These are phyloP conservation scores for Lepisosteus osseus DNA, from an alignment of 2,113 vertebrate species.

Conservation along the genomic window DNA sequence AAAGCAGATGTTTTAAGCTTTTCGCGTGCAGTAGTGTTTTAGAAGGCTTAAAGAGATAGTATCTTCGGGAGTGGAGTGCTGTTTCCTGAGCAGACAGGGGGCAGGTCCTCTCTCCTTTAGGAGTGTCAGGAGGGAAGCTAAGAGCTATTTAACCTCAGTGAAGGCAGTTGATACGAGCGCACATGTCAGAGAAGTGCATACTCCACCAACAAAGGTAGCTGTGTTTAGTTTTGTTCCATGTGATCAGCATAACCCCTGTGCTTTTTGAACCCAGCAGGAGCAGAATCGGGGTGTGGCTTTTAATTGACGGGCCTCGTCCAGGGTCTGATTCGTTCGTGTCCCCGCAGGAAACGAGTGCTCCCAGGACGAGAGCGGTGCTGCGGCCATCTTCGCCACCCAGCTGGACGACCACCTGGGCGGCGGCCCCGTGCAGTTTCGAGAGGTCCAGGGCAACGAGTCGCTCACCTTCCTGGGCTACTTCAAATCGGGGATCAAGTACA, in stretches of 20 bases:
- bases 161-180: no score
- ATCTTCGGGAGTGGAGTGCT: not conserved
- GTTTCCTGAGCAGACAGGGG: not conserved
- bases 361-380: conserved; percentile 52
- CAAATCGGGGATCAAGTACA: conserved; percentile 58
- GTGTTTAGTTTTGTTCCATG: no score
- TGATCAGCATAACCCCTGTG: no score
- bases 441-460: conserved; percentile 59
- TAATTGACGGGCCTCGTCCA: not conserved
- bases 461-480: conserved; percentile 56
- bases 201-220: no score
- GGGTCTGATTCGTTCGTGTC: not conserved
- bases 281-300: no score
- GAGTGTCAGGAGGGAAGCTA: no score
- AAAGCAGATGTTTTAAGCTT: no score
- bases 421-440: conserved; percentile 46
- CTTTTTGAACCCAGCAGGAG: no score
- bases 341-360: conserved; percentile 48
- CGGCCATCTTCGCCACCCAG: conserved; percentile 54
- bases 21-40: no score
- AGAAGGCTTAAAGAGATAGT: no score
- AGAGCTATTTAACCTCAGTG: no score
- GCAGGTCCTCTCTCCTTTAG: not conserved
- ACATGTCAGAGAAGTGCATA: no score
- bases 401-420: conserved; percentile 52